Evolutionary conservation across 2,797 vertebrate genomes (phyloP).

Genomic region (Aldrovandia affinis): DNA sequence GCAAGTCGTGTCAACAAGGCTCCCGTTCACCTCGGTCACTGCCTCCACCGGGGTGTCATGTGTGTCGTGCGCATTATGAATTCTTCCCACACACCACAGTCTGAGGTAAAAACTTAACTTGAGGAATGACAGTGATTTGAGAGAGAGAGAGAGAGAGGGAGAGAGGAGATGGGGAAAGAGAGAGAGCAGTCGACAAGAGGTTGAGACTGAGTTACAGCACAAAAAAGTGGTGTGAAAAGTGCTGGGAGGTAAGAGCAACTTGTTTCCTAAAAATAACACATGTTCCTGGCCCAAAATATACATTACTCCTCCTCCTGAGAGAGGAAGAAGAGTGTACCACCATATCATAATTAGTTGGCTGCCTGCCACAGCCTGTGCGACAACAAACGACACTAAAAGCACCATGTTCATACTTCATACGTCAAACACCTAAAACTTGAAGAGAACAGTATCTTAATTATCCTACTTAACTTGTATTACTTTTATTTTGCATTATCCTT

Average conservation of each 20-base stretch:
- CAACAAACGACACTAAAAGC: background rate
- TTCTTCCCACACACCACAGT: background rate
- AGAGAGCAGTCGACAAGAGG: conserved; percentile 44
- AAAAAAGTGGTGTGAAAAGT: background rate
- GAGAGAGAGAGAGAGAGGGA: conserved; percentile 39
- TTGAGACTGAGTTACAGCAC: background rate
- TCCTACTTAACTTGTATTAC: background rate
- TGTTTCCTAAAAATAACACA: background rate
- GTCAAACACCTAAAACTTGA: background rate
- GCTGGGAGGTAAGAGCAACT: background rate
- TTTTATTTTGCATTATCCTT: background rate
- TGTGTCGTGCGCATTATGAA: background rate
- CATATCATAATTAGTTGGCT: background rate
- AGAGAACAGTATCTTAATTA: background rate
- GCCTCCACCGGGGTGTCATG: background rate
- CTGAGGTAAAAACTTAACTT: background rate
- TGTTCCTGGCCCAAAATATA: background rate
- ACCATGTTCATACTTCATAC: background rate
- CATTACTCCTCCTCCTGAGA: conserved; percentile 36
- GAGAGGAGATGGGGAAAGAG: conserved; percentile 25
- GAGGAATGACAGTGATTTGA: background rate
- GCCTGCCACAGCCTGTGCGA: background rate
- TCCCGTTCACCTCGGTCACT: background rate
- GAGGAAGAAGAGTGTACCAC: conserved; percentile 57
- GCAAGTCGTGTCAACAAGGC: background rate